phyloP scores from a whole-genome alignment of 2,888 invertebrate species.

The Halictus quadricinctus region DNA sequence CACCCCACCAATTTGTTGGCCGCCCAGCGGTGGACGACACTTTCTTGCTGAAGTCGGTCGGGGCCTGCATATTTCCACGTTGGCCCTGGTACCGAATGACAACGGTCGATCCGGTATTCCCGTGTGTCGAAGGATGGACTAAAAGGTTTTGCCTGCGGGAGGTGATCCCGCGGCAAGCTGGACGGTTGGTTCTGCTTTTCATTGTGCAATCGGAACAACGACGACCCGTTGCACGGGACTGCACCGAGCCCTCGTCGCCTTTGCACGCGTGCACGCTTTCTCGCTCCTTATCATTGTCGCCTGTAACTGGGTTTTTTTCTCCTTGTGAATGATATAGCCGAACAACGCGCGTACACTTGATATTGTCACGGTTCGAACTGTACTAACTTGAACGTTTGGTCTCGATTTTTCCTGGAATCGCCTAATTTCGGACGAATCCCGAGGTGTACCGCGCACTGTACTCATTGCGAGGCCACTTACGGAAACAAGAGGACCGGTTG shows the following conservation, averaged over 20 bases:
- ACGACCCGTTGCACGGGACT: conserved; percentile 49
- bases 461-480: conserved; percentile 34
- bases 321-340: background rate
- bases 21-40: conserved; percentile 59
- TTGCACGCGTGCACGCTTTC: no score
- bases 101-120: conserved; percentile 43
- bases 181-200: conserved; percentile 56
- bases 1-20: conserved; percentile 70
- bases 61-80: conserved; percentile 57
- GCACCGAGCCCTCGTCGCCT: conserved; percentile 36
- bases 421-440: background rate
- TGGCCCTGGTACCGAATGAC: conserved; percentile 46
- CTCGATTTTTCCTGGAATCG: background rate
- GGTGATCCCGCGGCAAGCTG: conserved; percentile 63
- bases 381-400: no score
- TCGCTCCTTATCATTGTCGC: conserved; percentile 48
- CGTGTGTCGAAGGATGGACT: conserved; percentile 67
- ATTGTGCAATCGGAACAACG: conserved; percentile 70
- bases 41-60: conserved; percentile 31
- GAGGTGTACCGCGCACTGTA: conserved; percentile 5
- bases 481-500: conserved; percentile 35
- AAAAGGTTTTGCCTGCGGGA: conserved; percentile 77
- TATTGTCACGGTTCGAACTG: no score
- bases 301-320: conserved; percentile 32
- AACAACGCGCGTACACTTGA: no score